These are phyloP conservation scores for Mohoua ochrocephala DNA, from an alignment of 2,113 vertebrate genomes.

Conservation along the genomic window DNA sequence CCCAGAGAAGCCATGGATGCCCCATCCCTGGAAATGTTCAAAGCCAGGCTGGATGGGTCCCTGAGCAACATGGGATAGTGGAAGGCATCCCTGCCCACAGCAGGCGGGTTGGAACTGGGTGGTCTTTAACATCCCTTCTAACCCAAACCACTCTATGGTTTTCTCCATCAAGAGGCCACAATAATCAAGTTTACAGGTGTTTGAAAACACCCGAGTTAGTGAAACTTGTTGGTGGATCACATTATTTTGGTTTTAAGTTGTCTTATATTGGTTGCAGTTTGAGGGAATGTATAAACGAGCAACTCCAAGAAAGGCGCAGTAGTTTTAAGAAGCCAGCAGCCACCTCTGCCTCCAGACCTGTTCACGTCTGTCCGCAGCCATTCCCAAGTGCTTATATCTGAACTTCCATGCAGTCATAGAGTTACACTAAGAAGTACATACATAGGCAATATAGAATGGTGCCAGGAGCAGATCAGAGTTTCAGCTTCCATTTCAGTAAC, in stretches of 20 bases:
- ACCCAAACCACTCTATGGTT: not conserved
- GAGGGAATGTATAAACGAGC: not conserved
- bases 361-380: not conserved
- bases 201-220: not conserved
- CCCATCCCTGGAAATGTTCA: not conserved
- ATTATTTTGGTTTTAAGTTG: not conserved
- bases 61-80: not conserved
- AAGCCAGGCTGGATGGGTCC: not conserved
- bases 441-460: rapidly evolving
- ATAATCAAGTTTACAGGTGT: not conserved
- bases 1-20: rapidly evolving
- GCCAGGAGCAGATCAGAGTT: not conserved
- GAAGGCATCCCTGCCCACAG: not conserved
- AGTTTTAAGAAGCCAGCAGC: not conserved
- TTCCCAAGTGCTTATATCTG: not conserved
- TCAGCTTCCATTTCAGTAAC: not conserved
- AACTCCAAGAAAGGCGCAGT: not conserved
- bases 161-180: not conserved
- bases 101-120: not conserved
- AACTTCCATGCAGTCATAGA: not conserved
- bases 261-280: not conserved
- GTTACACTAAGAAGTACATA: not conserved
- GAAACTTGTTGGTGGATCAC: not conserved
- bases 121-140: not conserved
- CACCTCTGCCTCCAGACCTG: not conserved